Evolutionary conservation across 2,797 vertebrate species (phyloP).

Genomic region (Hafferia zeledoni): DNA sequence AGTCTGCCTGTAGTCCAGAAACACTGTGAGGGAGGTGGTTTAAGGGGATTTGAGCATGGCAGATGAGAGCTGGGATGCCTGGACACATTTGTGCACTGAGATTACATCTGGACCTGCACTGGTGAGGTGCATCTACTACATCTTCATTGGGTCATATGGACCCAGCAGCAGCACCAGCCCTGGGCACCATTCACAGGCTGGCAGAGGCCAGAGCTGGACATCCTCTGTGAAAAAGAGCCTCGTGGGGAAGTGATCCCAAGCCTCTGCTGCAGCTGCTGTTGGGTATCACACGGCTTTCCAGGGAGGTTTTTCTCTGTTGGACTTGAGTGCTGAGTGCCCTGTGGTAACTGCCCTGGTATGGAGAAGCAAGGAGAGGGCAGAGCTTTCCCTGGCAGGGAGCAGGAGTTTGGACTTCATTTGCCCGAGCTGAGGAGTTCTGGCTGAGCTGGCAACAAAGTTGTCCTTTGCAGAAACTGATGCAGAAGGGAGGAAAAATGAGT

Average conservation of each 20-base stretch:
- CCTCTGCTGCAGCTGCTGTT: not conserved
- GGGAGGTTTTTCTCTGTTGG: not conserved
- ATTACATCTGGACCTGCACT: not conserved
- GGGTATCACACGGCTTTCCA: not conserved
- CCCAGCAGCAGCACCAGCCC: not conserved
- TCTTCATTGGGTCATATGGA: rapidly evolving
- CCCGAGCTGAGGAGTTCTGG: not conserved
- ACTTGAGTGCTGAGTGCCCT: not conserved
- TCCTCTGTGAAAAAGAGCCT: not conserved
- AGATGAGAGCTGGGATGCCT: not conserved
- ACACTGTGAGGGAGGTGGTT: not conserved
- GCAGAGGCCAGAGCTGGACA: not conserved
- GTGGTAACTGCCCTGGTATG: rapidly evolving
- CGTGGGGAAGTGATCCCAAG: not conserved
- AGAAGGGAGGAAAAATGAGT: not conserved
- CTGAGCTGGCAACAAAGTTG: not conserved
- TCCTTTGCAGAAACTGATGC: not conserved
- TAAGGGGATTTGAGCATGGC: not conserved
- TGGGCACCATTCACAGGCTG: not conserved
- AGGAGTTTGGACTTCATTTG: not conserved
- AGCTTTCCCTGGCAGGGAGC: rapidly evolving
- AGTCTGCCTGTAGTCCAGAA: not conserved
- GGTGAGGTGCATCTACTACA: not conserved
- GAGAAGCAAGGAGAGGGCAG: not conserved
- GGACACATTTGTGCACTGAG: not conserved